These are phyloP conservation scores for Rhinoraja longicauda DNA, from an alignment of 2,797 vertebrate species.

Conservation along the genomic window DNA sequence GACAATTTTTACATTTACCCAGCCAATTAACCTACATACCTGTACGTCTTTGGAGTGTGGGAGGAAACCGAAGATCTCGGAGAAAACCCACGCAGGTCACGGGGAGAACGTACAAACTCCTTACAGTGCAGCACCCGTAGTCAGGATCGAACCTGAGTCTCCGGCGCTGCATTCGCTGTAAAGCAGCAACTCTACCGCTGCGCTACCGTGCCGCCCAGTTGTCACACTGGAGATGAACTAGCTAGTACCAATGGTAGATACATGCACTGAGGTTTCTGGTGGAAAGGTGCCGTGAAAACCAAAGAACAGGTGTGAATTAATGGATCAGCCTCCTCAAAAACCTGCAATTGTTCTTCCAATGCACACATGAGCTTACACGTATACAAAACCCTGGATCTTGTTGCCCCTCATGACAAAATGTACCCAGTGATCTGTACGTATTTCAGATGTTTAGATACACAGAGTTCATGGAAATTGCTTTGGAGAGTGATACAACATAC, in stretches of 20 bases:
- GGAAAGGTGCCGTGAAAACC: not conserved
- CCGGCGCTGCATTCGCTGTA: no score
- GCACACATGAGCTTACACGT: not conserved
- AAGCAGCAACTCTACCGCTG: no score
- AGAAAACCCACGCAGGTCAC: no score
- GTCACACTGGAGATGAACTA: not conserved
- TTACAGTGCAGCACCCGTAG: no score
- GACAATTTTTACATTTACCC: no score
- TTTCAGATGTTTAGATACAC: not conserved
- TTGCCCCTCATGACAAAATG: not conserved
- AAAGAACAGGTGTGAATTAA: not conserved
- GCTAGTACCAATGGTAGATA: not conserved
- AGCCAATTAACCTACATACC: no score
- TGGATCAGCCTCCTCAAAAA: not conserved
- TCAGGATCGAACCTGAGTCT: no score
- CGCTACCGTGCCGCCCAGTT: no score
- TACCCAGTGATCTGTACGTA: not conserved
- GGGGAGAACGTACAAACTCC: no score
- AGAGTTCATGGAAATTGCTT: not conserved
- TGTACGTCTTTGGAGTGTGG: no score
- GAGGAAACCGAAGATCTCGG: no score
- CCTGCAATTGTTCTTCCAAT: not conserved
- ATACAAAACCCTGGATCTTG: not conserved
- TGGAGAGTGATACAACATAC: not conserved
- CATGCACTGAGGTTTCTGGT: not conserved